A percentile compares a stretch with the other conserved stretches of the same genome.
These are phyloP conservation scores for Saturnia pavonia DNA, from an alignment of 2,888 invertebrate genomes.

Conservation along the genomic window DNA sequence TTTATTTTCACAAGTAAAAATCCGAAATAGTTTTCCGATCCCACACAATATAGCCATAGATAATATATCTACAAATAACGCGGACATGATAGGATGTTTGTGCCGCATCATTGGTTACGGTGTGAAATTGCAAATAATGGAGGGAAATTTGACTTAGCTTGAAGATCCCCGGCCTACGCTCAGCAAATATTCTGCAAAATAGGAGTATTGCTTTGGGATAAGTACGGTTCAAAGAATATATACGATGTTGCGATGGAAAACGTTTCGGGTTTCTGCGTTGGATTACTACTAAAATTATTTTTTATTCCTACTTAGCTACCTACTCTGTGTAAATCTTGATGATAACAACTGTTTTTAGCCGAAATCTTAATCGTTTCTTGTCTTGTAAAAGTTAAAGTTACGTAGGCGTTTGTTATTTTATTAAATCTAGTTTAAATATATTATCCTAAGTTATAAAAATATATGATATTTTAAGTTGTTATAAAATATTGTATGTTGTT, in stretches of 20 bases:
- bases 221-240: conserved; percentile 14
- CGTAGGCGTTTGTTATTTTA: background rate
- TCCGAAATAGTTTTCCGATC: background rate
- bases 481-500: no score
- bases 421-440: background rate
- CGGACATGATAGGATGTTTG: conserved; percentile 17
- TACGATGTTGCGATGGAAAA: conserved; percentile 9
- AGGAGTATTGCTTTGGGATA: conserved; percentile 13
- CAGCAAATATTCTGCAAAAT: conserved; percentile 17
- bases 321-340: background rate
- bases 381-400: background rate
- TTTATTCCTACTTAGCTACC: background rate
- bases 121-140: conserved; percentile 25
- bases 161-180: conserved; percentile 15
- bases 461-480: no score
- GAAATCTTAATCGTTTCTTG: background rate
- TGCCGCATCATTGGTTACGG: conserved; percentile 22
- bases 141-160: conserved; percentile 18
- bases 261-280: background rate
- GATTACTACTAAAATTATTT: background rate
- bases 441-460: no score
- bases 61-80: conserved; percentile 11
- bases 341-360: background rate
- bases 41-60: conserved; percentile 11
- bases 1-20: background rate